Evolutionary conservation across 2,113 vertebrate genomes (phyloP).

Genomic region (Microcebus jonahi): DNA sequence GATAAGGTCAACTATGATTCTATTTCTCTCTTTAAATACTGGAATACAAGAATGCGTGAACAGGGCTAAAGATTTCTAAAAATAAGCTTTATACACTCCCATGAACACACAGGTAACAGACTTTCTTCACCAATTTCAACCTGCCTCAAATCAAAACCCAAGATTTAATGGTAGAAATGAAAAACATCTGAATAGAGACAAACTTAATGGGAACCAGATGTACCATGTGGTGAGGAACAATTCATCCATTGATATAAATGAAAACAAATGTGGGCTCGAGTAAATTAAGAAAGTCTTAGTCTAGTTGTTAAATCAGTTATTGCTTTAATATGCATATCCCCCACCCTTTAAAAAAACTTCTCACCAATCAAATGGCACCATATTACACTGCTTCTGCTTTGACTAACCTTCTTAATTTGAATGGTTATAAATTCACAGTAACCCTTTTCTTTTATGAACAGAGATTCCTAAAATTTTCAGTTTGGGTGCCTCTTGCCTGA

Average conservation of each 20-base stretch:
- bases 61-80: slow-evolving; percentile 70
- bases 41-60: slow-evolving; percentile 55
- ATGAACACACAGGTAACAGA: slow-evolving; percentile 76
- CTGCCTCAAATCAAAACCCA: slow-evolving; percentile 55
- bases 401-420: neutral
- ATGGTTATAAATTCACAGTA: neutral
- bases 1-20: slow-evolving; percentile 42
- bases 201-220: slow-evolving; percentile 69
- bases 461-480: neutral
- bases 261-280: neutral
- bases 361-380: neutral
- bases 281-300: slow-evolving; percentile 34
- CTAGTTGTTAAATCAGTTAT: neutral
- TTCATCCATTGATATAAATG: slow-evolving; percentile 7
- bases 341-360: neutral
- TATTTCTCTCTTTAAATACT: slow-evolving; percentile 61
- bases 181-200: slow-evolving; percentile 74
- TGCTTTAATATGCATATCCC: neutral
- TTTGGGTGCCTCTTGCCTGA: neutral
- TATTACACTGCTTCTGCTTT: neutral
- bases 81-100: slow-evolving; percentile 74
- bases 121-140: slow-evolving; percentile 73
- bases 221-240: neutral
- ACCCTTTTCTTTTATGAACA: neutral
- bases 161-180: slow-evolving; percentile 67